Evolutionary conservation across 2,113 vertebrate species (phyloP), one percentile per base, ranked within the genome.

Genomic region (Burhinus bistriatus): DNA sequence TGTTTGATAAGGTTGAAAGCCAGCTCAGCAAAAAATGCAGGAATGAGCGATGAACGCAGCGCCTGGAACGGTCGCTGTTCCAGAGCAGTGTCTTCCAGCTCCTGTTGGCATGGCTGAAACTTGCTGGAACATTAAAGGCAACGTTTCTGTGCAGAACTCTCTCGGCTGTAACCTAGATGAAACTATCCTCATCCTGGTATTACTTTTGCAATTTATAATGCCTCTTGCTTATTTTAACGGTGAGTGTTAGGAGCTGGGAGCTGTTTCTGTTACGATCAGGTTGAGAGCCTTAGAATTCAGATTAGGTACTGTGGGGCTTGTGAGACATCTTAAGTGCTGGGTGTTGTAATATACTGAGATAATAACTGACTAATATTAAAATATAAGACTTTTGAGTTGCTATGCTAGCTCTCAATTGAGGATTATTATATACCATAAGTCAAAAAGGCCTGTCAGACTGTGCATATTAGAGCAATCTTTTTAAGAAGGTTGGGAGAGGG

Each of bases 321-420:
- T 85, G 82, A 85, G 73, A 25, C n/a, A 13, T 87, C 73, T 32
- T 10, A 71, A 54, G 26, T 76, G 45, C 58, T 58, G 14, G 27
- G 30, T 83, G 83, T 45, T 79, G 83, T 88, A 72, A 81, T 95
- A n/a, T 51, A 82, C n/a, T 25, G 81, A 88, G 81, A 80, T 85
- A 87, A 94, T 89, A 87, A 90, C 58, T 65, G 81, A 34, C 77
- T 85, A 52, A 69, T 94, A 80, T 38, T 79, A 88, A 91, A 85
- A 90, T 87, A 66, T 4, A 49, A 62, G 81, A 51, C 81, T 89
- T 87, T 26, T 72, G 84, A 71, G 26, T 77, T 70, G 62, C 42
- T 73, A 5, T 90, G 55, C 45, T 70, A 30, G 54, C 49, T 87
- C 54, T 85, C 36, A 82, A 0, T 21, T 85, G 70, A 85, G 87